These are phyloP conservation scores for Acanthopagrus latus DNA, from an alignment of 2,797 vertebrate species.

Conservation along the genomic window DNA sequence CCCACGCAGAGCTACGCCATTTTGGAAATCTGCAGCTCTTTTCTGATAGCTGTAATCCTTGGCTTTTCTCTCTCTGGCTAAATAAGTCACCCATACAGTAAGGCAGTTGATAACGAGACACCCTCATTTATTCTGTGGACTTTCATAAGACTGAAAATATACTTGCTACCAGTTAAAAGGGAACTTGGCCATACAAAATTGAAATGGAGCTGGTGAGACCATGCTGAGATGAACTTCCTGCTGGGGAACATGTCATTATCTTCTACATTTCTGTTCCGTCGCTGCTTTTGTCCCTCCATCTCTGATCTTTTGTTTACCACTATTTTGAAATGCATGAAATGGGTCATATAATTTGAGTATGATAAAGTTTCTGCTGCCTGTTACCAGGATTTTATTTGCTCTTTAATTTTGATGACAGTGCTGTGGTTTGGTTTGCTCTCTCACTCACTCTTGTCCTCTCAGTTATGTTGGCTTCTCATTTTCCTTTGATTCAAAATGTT, in stretches of 20 bases:
- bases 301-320: conserved; percentile 10
- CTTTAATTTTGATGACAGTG: conserved; percentile 13
- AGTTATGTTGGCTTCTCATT: conserved; percentile 6
- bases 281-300: conserved; percentile 1
- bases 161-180: conserved; percentile 7
- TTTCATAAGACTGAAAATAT: not conserved
- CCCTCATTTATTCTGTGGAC: conserved; percentile 1
- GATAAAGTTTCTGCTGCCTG: not conserved
- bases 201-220: conserved; percentile 9
- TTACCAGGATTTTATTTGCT: conserved; percentile 25
- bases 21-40: conserved; percentile 77
- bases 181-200: conserved; percentile 9
- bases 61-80: conserved; percentile 31
- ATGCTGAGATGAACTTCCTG: conserved; percentile 34
- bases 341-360: conserved; percentile 15
- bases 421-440: conserved; percentile 19
- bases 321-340: conserved; percentile 20
- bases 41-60: conserved; percentile 51
- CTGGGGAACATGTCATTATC: conserved; percentile 53
- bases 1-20: conserved; percentile 80
- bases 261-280: conserved; percentile 19
- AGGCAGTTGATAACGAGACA: conserved; percentile 4
- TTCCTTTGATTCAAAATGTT: conserved; percentile 12
- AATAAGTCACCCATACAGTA: conserved; percentile 49
- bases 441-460: not conserved